Conservation (phyloP, 2,113 vertebrate species). For the Coryphaenoides rupestris region DNA sequence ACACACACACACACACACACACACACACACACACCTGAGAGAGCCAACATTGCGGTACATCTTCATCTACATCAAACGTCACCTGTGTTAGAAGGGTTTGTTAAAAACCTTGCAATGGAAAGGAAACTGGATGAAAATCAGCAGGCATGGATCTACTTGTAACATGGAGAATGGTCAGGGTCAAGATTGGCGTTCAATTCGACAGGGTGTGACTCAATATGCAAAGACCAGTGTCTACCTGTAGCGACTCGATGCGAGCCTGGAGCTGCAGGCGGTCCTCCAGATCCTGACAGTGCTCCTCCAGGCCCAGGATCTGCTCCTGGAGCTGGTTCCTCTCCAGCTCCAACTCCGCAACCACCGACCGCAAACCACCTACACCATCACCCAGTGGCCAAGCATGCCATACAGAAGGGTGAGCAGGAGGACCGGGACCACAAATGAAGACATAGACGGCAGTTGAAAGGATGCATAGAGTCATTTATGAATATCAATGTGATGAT, state of each 20-base stretch:
- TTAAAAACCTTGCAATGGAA: slow-evolving; percentile 60
- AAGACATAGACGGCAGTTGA: too few relatives aligned
- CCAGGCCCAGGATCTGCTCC: slow-evolving; percentile 86
- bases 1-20: too few relatives aligned
- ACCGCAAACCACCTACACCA: slow-evolving; percentile 73
- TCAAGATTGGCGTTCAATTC: too few relatives aligned
- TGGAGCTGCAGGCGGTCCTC: slow-evolving; percentile 86
- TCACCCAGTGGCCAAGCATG: neutral
- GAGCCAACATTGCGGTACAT: slow-evolving; percentile 77
- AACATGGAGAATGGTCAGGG: too few relatives aligned
- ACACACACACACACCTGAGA: slow-evolving; percentile 83
- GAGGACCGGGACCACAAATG: neutral
- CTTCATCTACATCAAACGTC: slow-evolving; percentile 92
- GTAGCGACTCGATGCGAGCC: slow-evolving; percentile 80
- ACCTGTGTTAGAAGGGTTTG: slow-evolving; percentile 85
- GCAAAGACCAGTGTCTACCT: slow-evolving; percentile 68
- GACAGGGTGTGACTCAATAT: neutral
- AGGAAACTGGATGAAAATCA: too few relatives aligned
- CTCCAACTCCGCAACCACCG: slow-evolving; percentile 88
- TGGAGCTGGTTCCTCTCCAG: slow-evolving; percentile 89
- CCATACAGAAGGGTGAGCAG: neutral
- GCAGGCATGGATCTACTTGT: too few relatives aligned
- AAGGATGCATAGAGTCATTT: too few relatives aligned
- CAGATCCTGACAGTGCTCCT: slow-evolving; percentile 83
- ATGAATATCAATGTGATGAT: neutral